phyloP scores from a whole-genome alignment of 2,888 invertebrate genomes.

The Drosophila melanosoma region DNA sequence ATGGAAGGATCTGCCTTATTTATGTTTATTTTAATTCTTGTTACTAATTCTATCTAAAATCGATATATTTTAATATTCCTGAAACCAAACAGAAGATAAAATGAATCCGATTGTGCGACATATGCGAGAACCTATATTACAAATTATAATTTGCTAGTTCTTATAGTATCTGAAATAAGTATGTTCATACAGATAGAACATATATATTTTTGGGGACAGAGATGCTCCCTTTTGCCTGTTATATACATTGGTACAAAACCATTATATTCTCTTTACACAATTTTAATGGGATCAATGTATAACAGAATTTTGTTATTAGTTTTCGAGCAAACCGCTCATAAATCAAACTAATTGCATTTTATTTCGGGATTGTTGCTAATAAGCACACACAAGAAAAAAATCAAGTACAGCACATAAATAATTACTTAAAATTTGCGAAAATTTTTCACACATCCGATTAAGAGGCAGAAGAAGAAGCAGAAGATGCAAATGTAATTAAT shows the following conservation, averaged over 20 bases:
- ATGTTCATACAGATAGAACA: too few species aligned
- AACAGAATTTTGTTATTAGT: neutral
- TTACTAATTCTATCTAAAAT: neutral
- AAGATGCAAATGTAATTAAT: neutral
- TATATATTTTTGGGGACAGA: neutral
- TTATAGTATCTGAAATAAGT: too few species aligned
- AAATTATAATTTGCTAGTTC: neutral
- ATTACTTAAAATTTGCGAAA: neutral
- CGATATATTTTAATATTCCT: neutral
- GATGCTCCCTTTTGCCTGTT: neutral
- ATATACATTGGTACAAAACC: neutral
- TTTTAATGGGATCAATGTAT: neutral
- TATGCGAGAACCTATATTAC: neutral
- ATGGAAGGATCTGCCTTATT: neutral
- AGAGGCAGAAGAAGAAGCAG: neutral
- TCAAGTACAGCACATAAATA: neutral
- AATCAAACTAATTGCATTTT: neutral
- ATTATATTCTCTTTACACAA: neutral
- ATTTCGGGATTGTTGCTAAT: conserved; percentile 4
- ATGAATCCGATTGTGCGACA: neutral
- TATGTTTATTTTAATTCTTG: fast-evolving
- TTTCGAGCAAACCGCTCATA: neutral
- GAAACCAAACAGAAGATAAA: too few species aligned
- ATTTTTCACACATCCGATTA: conserved; percentile 6
- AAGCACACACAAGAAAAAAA: neutral